Conservation (phyloP, 2,888 invertebrate genomes). For the Augiades crinisus region DNA sequence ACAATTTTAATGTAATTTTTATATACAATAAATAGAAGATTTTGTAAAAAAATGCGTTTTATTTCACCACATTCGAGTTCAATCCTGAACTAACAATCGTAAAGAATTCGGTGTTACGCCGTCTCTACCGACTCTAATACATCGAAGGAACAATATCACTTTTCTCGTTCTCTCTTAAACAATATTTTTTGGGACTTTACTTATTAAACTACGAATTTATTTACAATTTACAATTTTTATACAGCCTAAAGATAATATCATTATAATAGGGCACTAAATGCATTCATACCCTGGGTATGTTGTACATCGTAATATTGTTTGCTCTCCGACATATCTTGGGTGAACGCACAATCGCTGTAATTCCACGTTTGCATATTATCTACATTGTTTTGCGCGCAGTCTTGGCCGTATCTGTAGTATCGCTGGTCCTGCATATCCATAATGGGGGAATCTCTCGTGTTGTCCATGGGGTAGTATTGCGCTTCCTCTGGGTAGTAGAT, state of each 20-base stretch:
- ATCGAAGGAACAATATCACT: constrained; percentile 32
- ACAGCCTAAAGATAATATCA: constrained; percentile 41
- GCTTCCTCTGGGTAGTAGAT: constrained; percentile 69
- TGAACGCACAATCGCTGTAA: constrained; percentile 64
- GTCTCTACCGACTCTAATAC: constrained; percentile 9
- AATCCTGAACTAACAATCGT: constrained; percentile 16
- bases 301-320: constrained; percentile 65
- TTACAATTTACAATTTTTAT: constrained; percentile 49
- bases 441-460: constrained; percentile 57
- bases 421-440: constrained; percentile 63
- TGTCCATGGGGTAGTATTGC: constrained; percentile 63
- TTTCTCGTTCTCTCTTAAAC: constrained; percentile 22
- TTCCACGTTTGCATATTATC: constrained; percentile 66
- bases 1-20: constrained; percentile 81
- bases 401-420: constrained; percentile 63
- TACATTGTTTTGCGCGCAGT: constrained; percentile 55
- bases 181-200: constrained; percentile 26
- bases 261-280: constrained; percentile 65
- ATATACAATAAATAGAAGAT: constrained; percentile 81
- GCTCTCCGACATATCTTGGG: constrained; percentile 53
- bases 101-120: neutral
- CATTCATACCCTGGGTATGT: constrained; percentile 56
- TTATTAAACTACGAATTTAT: constrained; percentile 33
- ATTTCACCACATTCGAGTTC: constrained; percentile 36
- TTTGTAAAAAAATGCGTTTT: constrained; percentile 67